Evolutionary conservation across 2,113 vertebrate genomes (phyloP), one percentile per base, ranked within the genome.

Genomic region (Acrocephalus kingi): DNA sequence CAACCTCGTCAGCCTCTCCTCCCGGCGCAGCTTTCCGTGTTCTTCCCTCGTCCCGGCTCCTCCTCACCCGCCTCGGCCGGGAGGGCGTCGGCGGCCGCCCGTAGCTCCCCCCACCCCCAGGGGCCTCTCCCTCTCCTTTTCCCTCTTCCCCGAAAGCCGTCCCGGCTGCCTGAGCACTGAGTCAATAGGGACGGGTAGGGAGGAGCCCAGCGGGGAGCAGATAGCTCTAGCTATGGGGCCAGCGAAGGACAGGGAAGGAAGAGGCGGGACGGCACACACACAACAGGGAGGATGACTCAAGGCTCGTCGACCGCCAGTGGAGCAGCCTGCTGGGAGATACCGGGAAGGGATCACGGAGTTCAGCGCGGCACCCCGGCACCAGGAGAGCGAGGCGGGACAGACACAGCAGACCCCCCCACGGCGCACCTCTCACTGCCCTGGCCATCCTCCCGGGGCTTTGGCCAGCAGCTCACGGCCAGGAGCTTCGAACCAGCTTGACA

Each of bases 111-210:
- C 33, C 71, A 51, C 39, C 51, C 59, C 23, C 24, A 14, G 33
- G 74, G 12, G 45, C 89, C 82, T 78, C 94, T 78, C 76, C 63
- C 39, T 49, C 6, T 66, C 27, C 59, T 45, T 14, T 13, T 61
- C 25, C 55, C 51, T 31, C 23, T 72, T 30, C 75, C 20, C 19
- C 35, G 11, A n/a, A 52, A 55, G 59, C 54, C 11, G 10, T 19
- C 27, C 15, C 23, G 10, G 81, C 82, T 94, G 91, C 94, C 90
- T 41, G 51, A 78, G 92, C 66, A 33, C 85, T 95, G 95, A 97
- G 83, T 94, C 91, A 96, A 23, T 9, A 11, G 45, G 33, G 78
- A 21, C 31, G 54, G 74, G 73, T 10, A 67, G 85, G 93, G 93
- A 89, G 89, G 81, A 51, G 77, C 63, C 67, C 93, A 6, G 59